Conservation (phyloP, 2,113 vertebrate species). For the Macquaria ambigua region DNA sequence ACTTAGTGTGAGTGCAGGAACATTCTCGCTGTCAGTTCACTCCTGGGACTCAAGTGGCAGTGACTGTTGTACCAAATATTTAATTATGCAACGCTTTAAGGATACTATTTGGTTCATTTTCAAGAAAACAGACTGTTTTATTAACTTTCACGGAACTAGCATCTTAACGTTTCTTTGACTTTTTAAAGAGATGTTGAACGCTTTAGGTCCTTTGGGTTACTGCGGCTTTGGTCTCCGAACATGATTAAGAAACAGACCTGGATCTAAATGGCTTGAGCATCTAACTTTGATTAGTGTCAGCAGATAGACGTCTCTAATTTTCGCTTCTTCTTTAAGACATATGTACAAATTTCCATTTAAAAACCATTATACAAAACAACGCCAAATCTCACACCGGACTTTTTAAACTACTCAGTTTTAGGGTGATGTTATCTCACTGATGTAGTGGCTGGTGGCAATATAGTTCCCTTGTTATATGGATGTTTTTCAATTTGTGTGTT, state of each 20-base stretch:
- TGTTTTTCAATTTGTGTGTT: conserved; percentile 31
- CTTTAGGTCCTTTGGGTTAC: not conserved
- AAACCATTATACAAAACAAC: not conserved
- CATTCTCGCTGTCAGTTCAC: not conserved
- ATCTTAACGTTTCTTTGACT: not conserved
- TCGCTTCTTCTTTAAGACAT: not conserved
- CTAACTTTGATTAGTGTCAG: no score
- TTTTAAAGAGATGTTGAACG: not conserved
- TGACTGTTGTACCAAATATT: not conserved
- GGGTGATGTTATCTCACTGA: not conserved
- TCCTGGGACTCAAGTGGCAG: not conserved
- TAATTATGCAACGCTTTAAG: not conserved
- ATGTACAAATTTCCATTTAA: not conserved
- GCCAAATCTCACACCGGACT: not conserved
- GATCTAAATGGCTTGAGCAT: not conserved
- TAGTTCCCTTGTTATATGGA: not conserved
- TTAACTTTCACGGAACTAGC: not conserved
- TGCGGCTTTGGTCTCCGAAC: not conserved
- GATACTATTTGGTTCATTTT: not conserved
- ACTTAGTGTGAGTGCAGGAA: not conserved
- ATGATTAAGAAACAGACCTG: not conserved
- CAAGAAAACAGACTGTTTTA: not conserved
- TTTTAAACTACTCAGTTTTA: not conserved
- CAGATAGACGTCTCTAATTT: not conserved
- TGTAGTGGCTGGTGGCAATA: not conserved